Evolutionary conservation across 2,797 vertebrate species (phyloP).

Genomic region (Aplochiton taeniatus): DNA sequence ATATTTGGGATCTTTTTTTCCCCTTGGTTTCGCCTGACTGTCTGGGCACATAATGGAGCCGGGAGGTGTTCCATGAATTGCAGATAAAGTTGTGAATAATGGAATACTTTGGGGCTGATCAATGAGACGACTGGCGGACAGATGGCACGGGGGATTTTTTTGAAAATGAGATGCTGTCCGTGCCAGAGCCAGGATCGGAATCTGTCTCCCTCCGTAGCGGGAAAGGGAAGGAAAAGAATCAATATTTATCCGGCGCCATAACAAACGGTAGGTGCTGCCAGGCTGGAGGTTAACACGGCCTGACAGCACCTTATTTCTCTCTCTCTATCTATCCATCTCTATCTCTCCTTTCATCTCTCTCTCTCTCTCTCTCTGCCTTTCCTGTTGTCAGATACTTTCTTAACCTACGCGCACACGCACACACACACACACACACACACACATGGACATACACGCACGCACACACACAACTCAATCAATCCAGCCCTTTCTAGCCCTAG

Average conservation of each 20-base stretch:
- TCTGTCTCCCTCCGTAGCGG: conserved; percentile 35
- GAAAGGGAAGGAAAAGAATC: conserved; percentile 53
- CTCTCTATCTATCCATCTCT: not conserved
- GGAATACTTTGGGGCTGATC: conserved; percentile 55
- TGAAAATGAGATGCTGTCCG: conserved; percentile 27
- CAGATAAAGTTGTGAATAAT: conserved; percentile 70
- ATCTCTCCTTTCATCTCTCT: not conserved
- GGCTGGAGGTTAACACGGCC: conserved; percentile 57
- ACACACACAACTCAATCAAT: not conserved
- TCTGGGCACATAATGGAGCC: conserved; percentile 13
- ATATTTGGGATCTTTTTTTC: conserved; percentile 30
- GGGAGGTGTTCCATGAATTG: conserved; percentile 59
- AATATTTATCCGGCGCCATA: conserved; percentile 65
- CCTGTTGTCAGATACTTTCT: not conserved
- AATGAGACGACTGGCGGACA: conserved; percentile 23
- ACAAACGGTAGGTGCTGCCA: conserved; percentile 42
- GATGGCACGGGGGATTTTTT: not conserved
- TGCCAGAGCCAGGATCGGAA: not conserved
- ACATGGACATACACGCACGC: not conserved
- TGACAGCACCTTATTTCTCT: conserved; percentile 55
- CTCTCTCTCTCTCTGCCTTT: not conserved
- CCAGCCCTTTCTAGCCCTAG: not conserved
- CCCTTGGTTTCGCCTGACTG: conserved; percentile 34
- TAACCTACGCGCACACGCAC: not conserved
- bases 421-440: not conserved